A percentile compares a stretch with the other conserved stretches of the same genome.
Evolutionary conservation across 1,140 invertebrate genomes (phyloP).

Genomic region (Trichoplusia ni): DNA sequence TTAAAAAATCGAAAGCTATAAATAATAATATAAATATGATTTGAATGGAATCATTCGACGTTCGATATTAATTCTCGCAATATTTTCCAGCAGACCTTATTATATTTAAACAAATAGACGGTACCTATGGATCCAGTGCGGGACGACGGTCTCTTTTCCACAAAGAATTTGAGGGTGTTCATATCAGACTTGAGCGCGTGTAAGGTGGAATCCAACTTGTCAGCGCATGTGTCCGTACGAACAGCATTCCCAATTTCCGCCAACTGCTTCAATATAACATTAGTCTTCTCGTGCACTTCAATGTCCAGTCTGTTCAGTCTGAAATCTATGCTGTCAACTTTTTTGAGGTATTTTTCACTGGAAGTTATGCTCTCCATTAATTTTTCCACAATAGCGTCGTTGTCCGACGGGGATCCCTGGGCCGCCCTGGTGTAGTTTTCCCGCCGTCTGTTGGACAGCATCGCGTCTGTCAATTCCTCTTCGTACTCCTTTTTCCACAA

Average conservation of each 20-base stretch:
- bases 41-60: no score
- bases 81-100: no score
- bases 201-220: constrained; percentile 51
- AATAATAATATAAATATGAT: no score
- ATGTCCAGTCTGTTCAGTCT: constrained; percentile 71
- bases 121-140: not conserved
- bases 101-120: no score
- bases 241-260: constrained; percentile 54
- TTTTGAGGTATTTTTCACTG: constrained; percentile 72
- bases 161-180: constrained; percentile 45
- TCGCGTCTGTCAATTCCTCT: constrained; percentile 63
- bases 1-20: no score
- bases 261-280: constrained; percentile 63
- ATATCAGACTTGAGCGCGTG: constrained; percentile 52
- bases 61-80: no score
- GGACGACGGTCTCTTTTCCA: constrained; percentile 42
- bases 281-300: constrained; percentile 73
- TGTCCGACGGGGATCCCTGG: constrained; percentile 49
- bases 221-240: constrained; percentile 36
- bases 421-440: constrained; percentile 54
- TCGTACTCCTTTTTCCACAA: constrained; percentile 73
- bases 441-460: constrained; percentile 51
- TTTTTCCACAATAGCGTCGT: constrained; percentile 67
- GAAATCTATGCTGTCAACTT: constrained; percentile 72
- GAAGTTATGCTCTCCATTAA: constrained; percentile 68